Evolutionary conservation across 2,888 invertebrate genomes (phyloP).

Genomic region (Alcis repandata): DNA sequence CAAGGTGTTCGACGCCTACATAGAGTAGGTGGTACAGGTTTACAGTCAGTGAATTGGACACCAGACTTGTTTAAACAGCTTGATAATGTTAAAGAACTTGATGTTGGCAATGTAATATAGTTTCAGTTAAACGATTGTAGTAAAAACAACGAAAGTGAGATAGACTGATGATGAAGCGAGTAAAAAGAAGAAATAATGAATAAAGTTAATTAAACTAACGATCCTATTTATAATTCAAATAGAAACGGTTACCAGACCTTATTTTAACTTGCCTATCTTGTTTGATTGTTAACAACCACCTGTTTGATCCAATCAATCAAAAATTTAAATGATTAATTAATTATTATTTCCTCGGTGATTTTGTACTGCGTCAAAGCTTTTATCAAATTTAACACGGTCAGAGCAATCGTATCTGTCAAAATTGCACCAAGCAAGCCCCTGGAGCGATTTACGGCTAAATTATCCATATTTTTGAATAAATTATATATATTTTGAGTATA

Average conservation of each 20-base stretch:
- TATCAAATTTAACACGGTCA: slow-evolving; percentile 23
- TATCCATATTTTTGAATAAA: slow-evolving; percentile 28
- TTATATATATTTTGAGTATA: slow-evolving; percentile 27
- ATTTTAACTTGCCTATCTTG: background rate
- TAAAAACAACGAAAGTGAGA: too few species aligned
- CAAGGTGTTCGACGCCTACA: slow-evolving; percentile 50
- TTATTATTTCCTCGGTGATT: too few species aligned
- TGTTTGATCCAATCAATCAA: slow-evolving; percentile 11
- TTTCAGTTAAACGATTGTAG: too few species aligned
- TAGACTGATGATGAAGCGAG: too few species aligned
- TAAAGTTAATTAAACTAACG: too few species aligned
- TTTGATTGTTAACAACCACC: background rate
- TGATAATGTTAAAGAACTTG: slow-evolving; percentile 24
- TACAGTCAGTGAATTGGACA: slow-evolving; percentile 45
- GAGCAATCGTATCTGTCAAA: slow-evolving; percentile 37
- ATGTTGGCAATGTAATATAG: background rate
- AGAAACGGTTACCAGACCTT: too few species aligned
- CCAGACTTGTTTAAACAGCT: slow-evolving; percentile 36
- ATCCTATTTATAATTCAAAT: too few species aligned
- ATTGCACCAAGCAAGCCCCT: slow-evolving; percentile 34
- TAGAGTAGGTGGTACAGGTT: slow-evolving; percentile 48
- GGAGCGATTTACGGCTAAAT: slow-evolving; percentile 38
- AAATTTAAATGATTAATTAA: slow-evolving; percentile 4
- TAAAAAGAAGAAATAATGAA: too few species aligned
- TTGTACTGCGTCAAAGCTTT: slow-evolving; percentile 1